Evolutionary conservation across 2,113 vertebrate species (phyloP).

Genomic region (Campylorhamphus procurvoides): DNA sequence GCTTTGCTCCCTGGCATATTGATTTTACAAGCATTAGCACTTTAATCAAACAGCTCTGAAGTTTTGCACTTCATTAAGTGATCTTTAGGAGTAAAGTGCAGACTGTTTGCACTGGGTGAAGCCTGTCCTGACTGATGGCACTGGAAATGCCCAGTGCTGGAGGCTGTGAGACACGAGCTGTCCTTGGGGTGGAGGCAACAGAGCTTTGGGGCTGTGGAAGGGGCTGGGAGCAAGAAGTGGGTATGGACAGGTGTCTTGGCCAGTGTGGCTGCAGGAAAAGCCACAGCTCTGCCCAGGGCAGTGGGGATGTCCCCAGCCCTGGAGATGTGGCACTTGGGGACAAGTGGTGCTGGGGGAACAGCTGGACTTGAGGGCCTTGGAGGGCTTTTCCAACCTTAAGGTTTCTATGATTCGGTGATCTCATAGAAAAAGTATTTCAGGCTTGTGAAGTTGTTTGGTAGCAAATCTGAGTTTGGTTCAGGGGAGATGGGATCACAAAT

Average conservation of each 20-base stretch:
- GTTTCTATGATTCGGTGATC: not conserved
- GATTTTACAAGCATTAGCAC: conserved; percentile 6
- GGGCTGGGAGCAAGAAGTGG: not conserved
- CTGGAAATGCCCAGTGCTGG: not conserved
- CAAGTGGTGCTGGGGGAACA: not conserved
- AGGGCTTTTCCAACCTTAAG: not conserved
- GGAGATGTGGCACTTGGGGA: not conserved
- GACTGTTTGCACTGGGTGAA: not conserved
- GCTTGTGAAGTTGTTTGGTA: not conserved
- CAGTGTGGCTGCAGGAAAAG: not conserved
- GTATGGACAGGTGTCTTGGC: rapidly evolving
- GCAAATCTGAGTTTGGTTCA: not conserved
- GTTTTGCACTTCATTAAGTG: conserved; percentile 47
- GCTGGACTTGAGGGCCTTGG: not conserved
- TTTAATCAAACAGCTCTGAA: conserved; percentile 47
- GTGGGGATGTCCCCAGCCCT: not conserved
- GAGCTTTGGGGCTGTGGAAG: not conserved
- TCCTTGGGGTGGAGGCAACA: not conserved
- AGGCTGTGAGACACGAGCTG: not conserved
- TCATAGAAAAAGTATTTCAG: not conserved
- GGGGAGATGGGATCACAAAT: not conserved
- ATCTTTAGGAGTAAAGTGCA: not conserved
- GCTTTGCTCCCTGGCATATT: not conserved
- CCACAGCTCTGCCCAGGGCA: not conserved
- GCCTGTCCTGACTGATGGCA: not conserved